Evolutionary conservation across 1,140 invertebrate species (phyloP).

Genomic region (Cydia splendana): DNA sequence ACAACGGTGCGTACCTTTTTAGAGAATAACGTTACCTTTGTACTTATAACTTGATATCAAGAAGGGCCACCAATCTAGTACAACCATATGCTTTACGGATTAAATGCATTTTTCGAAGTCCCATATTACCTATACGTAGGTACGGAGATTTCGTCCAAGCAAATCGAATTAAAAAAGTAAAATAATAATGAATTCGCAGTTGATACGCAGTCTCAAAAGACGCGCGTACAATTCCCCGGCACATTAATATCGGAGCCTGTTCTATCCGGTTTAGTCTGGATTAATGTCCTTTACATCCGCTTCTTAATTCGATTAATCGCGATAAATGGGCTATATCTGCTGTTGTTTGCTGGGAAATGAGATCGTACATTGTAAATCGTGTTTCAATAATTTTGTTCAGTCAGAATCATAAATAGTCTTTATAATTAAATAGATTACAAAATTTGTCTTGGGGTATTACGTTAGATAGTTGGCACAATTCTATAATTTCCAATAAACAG

Average conservation of each 20-base stretch:
- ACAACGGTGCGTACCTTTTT: neutral
- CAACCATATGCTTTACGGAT: no score
- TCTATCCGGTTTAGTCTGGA: neutral
- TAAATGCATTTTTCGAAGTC: no score
- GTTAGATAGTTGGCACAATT: neutral
- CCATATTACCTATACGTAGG: no score
- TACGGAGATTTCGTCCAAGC: neutral
- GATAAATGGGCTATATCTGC: slow-evolving; percentile 27
- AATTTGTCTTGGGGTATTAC: neutral
- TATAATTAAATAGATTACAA: neutral
- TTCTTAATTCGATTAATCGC: slow-evolving; percentile 28
- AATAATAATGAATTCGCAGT: neutral
- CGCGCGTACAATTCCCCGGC: neutral
- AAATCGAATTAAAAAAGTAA: neutral
- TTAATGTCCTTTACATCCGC: slow-evolving; percentile 24
- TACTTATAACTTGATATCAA: no score
- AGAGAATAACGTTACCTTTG: neutral
- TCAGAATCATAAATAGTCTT: neutral
- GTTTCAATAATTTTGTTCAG: neutral
- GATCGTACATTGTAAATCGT: neutral
- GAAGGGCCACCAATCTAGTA: no score
- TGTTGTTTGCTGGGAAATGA: neutral
- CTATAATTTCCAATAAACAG: no score
- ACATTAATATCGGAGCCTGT: neutral
- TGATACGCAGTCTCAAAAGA: neutral